Conservation (phyloP, 2,888 invertebrate genomes). For the Synanthedon vespiformis region DNA sequence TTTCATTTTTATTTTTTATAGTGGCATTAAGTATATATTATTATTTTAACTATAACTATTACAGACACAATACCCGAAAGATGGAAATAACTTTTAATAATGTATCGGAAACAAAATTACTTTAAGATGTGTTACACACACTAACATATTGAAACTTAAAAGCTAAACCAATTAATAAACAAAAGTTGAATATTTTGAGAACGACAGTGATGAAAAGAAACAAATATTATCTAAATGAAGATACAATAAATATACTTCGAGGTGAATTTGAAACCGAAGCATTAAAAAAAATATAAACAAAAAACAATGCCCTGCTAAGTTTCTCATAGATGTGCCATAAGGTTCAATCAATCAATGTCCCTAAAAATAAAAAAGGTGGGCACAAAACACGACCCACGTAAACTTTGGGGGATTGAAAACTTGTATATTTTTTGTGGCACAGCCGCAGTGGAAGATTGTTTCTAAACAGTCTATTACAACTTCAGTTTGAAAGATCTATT, state of each 20-base stretch:
- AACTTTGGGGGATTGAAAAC: slow-evolving; percentile 47
- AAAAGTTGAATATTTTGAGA: neutral
- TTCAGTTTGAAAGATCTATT: slow-evolving; percentile 28
- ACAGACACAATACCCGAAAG: too few relatives aligned
- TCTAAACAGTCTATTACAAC: slow-evolving; percentile 32
- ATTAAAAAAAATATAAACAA: slow-evolving; percentile 32
- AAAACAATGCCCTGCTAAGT: slow-evolving; percentile 55
- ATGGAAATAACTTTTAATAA: too few relatives aligned
- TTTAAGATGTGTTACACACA: too few relatives aligned
- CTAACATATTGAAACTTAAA: too few relatives aligned
- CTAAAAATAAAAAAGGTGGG: slow-evolving; percentile 58
- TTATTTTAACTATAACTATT: too few relatives aligned
- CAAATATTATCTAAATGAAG: slow-evolving; percentile 53
- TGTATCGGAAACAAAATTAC: too few relatives aligned
- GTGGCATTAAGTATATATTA: too few relatives aligned
- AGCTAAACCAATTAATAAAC: neutral
- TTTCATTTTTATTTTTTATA: too few relatives aligned
- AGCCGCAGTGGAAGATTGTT: slow-evolving; percentile 42
- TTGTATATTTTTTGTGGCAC: slow-evolving; percentile 48
- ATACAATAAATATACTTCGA: slow-evolving; percentile 47
- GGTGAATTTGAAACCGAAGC: slow-evolving; percentile 25
- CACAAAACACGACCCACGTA: slow-evolving; percentile 59
- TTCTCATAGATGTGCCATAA: slow-evolving; percentile 60
- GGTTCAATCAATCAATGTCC: slow-evolving; percentile 69
- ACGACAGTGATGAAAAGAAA: slow-evolving; percentile 19